These are phyloP conservation scores for Sprattus sprattus DNA, from an alignment of 2,113 vertebrate genomes.

Conservation along the genomic window DNA sequence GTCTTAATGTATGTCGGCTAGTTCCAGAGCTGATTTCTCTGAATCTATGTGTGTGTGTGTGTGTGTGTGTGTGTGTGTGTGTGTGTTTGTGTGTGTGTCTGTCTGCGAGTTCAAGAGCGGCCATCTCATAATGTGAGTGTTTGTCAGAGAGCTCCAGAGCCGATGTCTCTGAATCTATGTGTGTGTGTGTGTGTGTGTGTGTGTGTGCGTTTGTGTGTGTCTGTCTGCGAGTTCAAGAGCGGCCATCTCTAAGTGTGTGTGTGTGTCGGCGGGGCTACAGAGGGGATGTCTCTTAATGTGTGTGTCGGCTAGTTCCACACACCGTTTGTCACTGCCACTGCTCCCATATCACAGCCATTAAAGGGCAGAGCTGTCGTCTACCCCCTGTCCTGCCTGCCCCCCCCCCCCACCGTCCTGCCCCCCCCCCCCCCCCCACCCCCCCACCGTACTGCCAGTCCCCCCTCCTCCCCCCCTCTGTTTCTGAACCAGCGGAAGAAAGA, in stretches of 20 bases:
- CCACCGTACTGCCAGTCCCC: too few species aligned
- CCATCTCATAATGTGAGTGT: neutral
- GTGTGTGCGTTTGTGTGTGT: constrained; percentile 10
- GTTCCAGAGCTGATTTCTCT: too few species aligned
- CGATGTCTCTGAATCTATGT: constrained; percentile 2
- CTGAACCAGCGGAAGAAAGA: neutral
- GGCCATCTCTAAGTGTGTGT: neutral
- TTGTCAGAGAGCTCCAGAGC: too few species aligned
- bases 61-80: too few species aligned
- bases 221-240: neutral
- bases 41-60: too few species aligned
- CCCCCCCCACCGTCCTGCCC: neutral
- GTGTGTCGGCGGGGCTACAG: neutral
- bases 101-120: too few species aligned
- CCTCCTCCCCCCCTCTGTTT: neutral
- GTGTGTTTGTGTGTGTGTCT: too few species aligned
- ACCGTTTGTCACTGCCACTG: constrained; percentile 13
- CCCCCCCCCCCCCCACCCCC: constrained; percentile 14
- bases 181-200: neutral
- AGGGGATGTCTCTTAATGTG: neutral
- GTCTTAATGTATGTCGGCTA: neutral
- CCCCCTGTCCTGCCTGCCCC: neutral
- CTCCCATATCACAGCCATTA: neutral
- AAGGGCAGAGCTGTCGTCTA: neutral
- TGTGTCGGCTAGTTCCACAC: neutral